These are phyloP conservation scores for Rhegmatorhina hoffmannsi DNA, from an alignment of 2,113 vertebrate species.

Conservation along the genomic window DNA sequence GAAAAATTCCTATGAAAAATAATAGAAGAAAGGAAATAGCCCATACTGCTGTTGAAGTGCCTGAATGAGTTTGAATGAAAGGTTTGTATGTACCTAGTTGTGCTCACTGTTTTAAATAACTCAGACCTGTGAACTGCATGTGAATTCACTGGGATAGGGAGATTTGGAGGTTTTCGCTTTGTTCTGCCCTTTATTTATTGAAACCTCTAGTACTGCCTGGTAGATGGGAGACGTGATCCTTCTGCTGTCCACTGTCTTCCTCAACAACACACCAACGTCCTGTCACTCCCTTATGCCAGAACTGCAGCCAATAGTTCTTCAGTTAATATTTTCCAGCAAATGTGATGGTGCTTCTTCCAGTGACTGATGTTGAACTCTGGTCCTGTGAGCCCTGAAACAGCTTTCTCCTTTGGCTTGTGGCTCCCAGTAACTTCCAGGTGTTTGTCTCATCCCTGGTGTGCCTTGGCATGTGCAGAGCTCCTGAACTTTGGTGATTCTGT, in stretches of 20 bases:
- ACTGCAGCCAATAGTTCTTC: neutral
- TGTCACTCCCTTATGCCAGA: neutral
- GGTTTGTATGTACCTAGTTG: rapidly evolving
- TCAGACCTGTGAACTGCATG: neutral
- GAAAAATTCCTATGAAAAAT: neutral
- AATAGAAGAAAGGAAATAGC: neutral
- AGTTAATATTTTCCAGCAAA: neutral
- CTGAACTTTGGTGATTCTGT: neutral
- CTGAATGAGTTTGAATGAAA: neutral
- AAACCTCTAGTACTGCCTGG: neutral
- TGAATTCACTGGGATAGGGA: neutral
- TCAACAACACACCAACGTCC: rapidly evolving
- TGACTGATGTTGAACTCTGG: neutral
- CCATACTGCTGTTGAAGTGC: too few species aligned
- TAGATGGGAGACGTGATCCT: neutral
- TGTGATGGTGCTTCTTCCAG: neutral
- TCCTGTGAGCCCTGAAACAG: neutral
- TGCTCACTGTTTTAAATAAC: neutral
- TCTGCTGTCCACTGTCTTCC: neutral
- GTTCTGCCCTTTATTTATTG: neutral
- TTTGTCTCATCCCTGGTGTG: neutral
- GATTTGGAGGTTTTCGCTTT: neutral
- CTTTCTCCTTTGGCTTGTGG: neutral
- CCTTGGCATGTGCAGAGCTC: neutral
- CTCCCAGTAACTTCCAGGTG: neutral